Conservation (phyloP, 2,888 invertebrate genomes). For the Latheticus oryzae region DNA sequence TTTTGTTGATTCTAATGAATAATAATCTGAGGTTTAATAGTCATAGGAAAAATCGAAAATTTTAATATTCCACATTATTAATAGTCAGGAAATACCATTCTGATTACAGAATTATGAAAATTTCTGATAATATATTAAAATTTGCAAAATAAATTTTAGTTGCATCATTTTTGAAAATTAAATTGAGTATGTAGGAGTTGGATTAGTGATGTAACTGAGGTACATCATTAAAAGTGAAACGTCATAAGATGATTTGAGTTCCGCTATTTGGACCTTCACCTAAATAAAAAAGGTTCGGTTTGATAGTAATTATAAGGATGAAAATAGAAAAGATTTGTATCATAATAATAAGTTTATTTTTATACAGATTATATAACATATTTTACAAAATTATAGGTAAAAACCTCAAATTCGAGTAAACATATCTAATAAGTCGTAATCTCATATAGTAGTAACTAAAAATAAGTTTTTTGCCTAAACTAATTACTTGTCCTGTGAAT, state of each 20-base stretch:
- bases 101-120: too few relatives aligned
- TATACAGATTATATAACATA: conserved; percentile 38
- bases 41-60: too few relatives aligned
- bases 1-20: too few relatives aligned
- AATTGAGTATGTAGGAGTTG: too few relatives aligned
- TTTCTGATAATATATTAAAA: too few relatives aligned
- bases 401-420: conserved; percentile 23
- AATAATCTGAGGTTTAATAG: too few relatives aligned
- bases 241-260: conserved; percentile 32
- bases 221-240: conserved; percentile 34
- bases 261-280: conserved; percentile 37
- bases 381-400: conserved; percentile 37
- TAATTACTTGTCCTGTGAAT: conserved; percentile 22
- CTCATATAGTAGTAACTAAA: conserved; percentile 42
- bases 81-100: too few relatives aligned
- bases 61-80: too few relatives aligned
- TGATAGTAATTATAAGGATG: conserved; percentile 9
- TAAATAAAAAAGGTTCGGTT: conserved; percentile 30
- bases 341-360: conserved; percentile 37
- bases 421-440: conserved; percentile 44
- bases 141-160: too few relatives aligned
- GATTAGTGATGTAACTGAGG: conserved; percentile 5
- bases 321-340: conserved; percentile 15
- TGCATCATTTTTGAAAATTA: too few relatives aligned
- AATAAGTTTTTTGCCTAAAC: conserved; percentile 19